Evolutionary conservation across 2,888 invertebrate species (phyloP), one percentile per base, ranked within the genome.

Genomic region (Galerucella nymphaeae): DNA sequence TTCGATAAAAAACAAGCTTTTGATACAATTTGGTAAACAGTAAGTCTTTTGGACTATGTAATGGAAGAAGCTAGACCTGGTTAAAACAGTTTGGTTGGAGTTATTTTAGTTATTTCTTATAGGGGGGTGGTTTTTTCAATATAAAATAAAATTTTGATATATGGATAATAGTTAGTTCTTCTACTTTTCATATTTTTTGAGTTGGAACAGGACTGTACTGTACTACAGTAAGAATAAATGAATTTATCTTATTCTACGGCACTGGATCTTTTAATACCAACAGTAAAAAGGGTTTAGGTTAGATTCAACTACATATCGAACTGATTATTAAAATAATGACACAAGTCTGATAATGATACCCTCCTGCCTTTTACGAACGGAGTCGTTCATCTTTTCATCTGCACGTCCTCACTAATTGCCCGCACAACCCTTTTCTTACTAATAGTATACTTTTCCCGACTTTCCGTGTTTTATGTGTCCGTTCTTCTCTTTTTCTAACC

Each of bases 251-350:
- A 50, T 50, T 16, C 16, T 53, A 53, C 53, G 53, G 2, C 53
- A 53, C 53, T 53, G 53, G 18, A 53, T 53, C 16, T 16, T 53
- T 18, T 53, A 16, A 16, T 53, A 53, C 9, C 53, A 18, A 53
- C 53, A 18, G 18, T 53, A 53, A 53, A 63, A 14, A 42, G 63
- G 63, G 48, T 63, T 42, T 38, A 14, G 48, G 30, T 50, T 30
- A 38, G 53, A 50, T 65, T 48, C 50, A 38, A 65, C 48, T 48
- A 55, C 75, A 74, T 77, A 77, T 80, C 77, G 78, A 81, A 81
- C 80, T 79, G 80, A 83, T 83, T 83, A 83, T 82, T 82, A 83
- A 80, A 81, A 82, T 83, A 83, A 82, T 82, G 81, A 82, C 81
- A 82, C 82, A 82, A 82, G 79, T 80, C 80, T 79, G 75, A 69